Conservation (phyloP, 2,797 vertebrate genomes). For the Liasis olivaceus region DNA sequence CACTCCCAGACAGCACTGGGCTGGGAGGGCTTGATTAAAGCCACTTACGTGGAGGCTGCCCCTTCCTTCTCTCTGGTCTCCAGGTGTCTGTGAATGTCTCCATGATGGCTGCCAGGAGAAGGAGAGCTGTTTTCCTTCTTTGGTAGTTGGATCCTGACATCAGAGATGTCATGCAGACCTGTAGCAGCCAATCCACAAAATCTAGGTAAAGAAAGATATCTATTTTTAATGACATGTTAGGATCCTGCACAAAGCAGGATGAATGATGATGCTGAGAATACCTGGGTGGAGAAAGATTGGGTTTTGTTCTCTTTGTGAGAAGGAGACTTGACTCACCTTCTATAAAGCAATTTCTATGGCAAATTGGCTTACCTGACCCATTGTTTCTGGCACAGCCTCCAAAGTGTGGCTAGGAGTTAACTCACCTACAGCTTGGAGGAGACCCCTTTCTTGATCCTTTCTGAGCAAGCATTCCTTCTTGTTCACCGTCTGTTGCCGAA, state of each 20-base stretch:
- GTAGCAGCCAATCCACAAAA: slow-evolving; percentile 86
- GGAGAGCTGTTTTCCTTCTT: slow-evolving; percentile 84
- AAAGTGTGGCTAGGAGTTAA: not conserved
- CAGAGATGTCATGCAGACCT: slow-evolving; percentile 76
- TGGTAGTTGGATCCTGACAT: slow-evolving; percentile 84
- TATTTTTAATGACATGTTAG: not conserved
- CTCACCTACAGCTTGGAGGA: slow-evolving; percentile 83
- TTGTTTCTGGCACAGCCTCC: not conserved
- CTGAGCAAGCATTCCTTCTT: fast-evolving
- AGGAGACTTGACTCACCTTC: not conserved
- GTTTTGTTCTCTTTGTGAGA: not conserved
- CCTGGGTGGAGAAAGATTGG: not conserved
- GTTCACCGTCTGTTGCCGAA: slow-evolving; percentile 60
- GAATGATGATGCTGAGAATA: not conserved
- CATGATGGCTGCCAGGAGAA: slow-evolving; percentile 81
- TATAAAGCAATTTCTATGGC: too few relatives aligned
- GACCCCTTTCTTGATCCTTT: not conserved
- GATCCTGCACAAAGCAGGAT: not conserved
- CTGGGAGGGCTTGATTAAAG: not conserved
- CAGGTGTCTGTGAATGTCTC: slow-evolving; percentile 91
- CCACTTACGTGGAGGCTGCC: slow-evolving; percentile 86
- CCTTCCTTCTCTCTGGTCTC: slow-evolving; percentile 86
- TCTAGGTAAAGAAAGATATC: slow-evolving; percentile 53
- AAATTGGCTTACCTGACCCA: not conserved
- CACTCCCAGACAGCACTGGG: not conserved